Conservation (phyloP, 2,797 vertebrate genomes). For the Crocodylus rhombifer region DNA sequence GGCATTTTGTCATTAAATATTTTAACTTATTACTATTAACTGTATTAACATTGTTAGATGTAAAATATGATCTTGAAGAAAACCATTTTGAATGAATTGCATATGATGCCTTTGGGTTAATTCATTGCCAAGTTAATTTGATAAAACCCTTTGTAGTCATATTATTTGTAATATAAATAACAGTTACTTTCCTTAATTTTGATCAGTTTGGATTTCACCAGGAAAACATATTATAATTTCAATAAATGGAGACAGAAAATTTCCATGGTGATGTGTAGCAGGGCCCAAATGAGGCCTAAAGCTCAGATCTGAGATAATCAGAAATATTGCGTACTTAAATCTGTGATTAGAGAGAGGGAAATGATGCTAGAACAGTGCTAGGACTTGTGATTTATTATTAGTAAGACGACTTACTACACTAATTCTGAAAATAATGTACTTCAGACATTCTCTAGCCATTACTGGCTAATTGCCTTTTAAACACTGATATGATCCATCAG, state of each 20-base stretch:
- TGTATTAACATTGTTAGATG: background rate
- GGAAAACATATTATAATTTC: constrained; percentile 17
- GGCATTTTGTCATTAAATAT: background rate
- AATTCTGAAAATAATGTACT: background rate
- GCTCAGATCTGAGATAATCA: background rate
- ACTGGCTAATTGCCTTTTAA: background rate
- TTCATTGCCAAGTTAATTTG: constrained; percentile 42
- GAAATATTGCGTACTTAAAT: background rate
- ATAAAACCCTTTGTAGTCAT: constrained; percentile 14
- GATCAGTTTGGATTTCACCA: constrained; percentile 39
- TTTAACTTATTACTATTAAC: background rate
- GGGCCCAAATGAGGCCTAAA: background rate
- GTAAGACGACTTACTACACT: background rate
- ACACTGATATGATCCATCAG: background rate
- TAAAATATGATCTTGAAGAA: background rate
- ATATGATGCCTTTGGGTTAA: background rate
- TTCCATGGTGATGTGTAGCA: background rate
- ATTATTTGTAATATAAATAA: constrained; percentile 27
- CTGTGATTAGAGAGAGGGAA: background rate
- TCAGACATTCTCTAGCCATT: background rate
- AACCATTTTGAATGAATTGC: background rate
- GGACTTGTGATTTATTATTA: background rate
- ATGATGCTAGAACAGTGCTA: no score
- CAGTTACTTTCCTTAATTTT: constrained; percentile 32
- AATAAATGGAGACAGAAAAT: constrained; percentile 50